Evolutionary conservation across 2,797 vertebrate species (phyloP).

Genomic region (Acipenser ruthenus): DNA sequence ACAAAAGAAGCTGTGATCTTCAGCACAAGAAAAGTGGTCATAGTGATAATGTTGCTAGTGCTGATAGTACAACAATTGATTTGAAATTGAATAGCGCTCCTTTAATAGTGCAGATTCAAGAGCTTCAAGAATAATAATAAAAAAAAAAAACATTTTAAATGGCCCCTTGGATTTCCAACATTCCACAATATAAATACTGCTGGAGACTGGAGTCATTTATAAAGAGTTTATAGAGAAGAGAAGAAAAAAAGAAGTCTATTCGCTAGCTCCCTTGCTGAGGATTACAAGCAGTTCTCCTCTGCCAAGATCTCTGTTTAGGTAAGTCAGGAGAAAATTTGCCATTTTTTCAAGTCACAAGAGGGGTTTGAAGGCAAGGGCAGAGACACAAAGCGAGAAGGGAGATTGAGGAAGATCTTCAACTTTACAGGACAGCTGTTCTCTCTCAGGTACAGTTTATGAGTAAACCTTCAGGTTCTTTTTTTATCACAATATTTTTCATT

Average conservation of each 20-base stretch:
- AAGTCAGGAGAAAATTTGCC: constrained; percentile 74
- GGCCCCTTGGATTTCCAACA: constrained; percentile 56
- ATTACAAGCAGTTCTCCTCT: constrained; percentile 76
- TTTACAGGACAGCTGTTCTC: constrained; percentile 88
- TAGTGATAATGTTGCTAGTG: too few relatives aligned
- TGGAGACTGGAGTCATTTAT: constrained; percentile 76
- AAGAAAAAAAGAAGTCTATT: constrained; percentile 66
- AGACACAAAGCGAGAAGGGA: constrained; percentile 54
- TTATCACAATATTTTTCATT: constrained; percentile 78
- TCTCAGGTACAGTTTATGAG: constrained; percentile 91
- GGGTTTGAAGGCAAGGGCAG: constrained; percentile 54
- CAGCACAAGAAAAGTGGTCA: too few relatives aligned
- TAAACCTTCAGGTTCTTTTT: constrained; percentile 71
- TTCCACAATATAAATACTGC: constrained; percentile 73
- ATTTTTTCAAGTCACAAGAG: constrained; percentile 71
- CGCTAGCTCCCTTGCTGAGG: constrained; percentile 73
- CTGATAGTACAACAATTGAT: too few relatives aligned
- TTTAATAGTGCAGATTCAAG: constrained; percentile 13
- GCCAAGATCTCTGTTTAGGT: constrained; percentile 91
- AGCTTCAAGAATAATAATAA: constrained; percentile 52
- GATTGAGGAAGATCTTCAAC: constrained; percentile 44
- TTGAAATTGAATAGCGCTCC: too few relatives aligned
- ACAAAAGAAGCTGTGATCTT: too few relatives aligned
- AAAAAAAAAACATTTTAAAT: constrained; percentile 35
- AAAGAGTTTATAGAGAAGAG: constrained; percentile 74